phyloP scores from a whole-genome alignment of 1,140 invertebrate species.

The Phthorimaea operculella region DNA sequence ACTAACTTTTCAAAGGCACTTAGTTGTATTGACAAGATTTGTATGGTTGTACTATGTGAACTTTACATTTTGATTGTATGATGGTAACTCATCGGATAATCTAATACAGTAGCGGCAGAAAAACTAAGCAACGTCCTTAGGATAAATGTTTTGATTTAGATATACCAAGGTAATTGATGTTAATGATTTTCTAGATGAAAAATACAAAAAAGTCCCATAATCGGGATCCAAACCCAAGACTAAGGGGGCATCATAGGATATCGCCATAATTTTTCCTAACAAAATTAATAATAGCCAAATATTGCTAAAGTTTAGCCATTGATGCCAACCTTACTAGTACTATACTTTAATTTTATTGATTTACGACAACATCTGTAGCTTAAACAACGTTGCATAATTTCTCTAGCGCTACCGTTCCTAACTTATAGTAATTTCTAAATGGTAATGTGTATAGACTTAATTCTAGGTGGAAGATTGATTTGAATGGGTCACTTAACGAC shows the following conservation, averaged over 20 bases:
- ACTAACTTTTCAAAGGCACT: constrained; percentile 64
- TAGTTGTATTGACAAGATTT: constrained; percentile 59
- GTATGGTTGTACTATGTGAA: constrained; percentile 57
- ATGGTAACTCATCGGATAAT: constrained; percentile 60
- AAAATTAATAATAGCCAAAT: too few relatives aligned
- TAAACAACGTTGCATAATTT: constrained; percentile 9
- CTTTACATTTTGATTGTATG: constrained; percentile 62
- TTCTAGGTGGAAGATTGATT: constrained; percentile 57
- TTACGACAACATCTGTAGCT: not conserved
- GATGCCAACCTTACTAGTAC: too few relatives aligned
- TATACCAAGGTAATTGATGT: not conserved
- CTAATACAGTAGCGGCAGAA: constrained; percentile 13
- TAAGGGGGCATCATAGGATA: too few relatives aligned
- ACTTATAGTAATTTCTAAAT: constrained; percentile 54
- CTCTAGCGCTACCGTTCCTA: constrained; percentile 27
- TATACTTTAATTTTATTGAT: too few relatives aligned
- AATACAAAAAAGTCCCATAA: not conserved
- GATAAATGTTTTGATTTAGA: too few relatives aligned
- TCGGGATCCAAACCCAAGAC: not conserved
- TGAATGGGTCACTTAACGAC: constrained; percentile 33
- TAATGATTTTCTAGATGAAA: not conserved
- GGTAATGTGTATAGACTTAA: constrained; percentile 63
- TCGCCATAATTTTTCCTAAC: too few relatives aligned
- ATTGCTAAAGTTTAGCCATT: too few relatives aligned
- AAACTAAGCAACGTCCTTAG: not conserved